These are phyloP conservation scores for Bombus soroeensis DNA, from an alignment of 1,140 invertebrate species.

Conservation along the genomic window DNA sequence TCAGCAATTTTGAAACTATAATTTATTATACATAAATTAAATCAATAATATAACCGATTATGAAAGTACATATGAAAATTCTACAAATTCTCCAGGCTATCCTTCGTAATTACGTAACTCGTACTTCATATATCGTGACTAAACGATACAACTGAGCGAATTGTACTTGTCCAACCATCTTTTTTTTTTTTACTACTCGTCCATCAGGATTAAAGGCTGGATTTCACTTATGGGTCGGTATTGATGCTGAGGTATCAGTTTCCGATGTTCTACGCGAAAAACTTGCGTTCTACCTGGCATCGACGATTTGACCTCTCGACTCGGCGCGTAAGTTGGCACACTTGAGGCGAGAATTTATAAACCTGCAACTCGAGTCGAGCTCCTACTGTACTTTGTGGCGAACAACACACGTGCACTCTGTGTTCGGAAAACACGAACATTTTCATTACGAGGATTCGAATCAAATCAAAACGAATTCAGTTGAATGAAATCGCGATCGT, in stretches of 20 bases:
- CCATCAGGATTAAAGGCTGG: neutral
- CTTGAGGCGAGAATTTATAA: slow-evolving; percentile 24
- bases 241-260: neutral
- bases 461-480: neutral
- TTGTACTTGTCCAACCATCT: too few species aligned
- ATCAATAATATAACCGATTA: too few species aligned
- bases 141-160: too few species aligned
- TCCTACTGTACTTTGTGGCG: neutral
- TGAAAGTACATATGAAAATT: too few species aligned
- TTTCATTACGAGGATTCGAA: neutral
- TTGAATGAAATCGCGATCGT: neutral
- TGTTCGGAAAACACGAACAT: neutral
- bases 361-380: slow-evolving; percentile 17
- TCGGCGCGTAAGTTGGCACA: neutral
- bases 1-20: too few species aligned
- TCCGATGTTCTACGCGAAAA: neutral
- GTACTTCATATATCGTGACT: too few species aligned
- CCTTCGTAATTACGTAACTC: too few species aligned
- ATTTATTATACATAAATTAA: too few species aligned
- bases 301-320: neutral
- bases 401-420: too few species aligned
- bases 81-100: too few species aligned
- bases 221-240: neutral
- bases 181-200: too few species aligned
- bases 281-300: neutral